Evolutionary conservation across 2,888 invertebrate genomes (phyloP).

Genomic region (Leucoma salicis): DNA sequence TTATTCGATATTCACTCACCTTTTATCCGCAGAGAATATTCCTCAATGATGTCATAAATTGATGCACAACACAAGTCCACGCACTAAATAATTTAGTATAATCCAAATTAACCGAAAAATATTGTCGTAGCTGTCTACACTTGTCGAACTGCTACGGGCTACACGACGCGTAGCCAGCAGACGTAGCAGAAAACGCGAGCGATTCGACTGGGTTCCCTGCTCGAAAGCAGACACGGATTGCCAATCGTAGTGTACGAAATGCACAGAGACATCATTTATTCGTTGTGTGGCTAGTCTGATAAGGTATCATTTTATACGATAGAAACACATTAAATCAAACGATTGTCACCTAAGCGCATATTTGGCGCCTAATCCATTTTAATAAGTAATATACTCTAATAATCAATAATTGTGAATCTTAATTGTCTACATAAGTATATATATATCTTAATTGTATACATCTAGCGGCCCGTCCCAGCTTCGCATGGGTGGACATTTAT

Average conservation of each 20-base stretch:
- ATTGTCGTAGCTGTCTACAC: conserved; percentile 53
- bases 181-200: conserved; percentile 66
- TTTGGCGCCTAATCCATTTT: no score
- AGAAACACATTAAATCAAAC: no score
- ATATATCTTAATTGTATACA: no score
- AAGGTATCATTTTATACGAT: conserved; percentile 12
- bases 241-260: conserved; percentile 47
- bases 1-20: conserved; percentile 65
- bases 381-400: no score
- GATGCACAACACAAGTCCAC: conserved; percentile 45
- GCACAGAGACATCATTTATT: conserved; percentile 39
- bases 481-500: no score
- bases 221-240: conserved; percentile 64
- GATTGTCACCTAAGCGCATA: no score
- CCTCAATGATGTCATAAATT: conserved; percentile 28
- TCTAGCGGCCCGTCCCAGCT: no score
- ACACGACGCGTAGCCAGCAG: conserved; percentile 58
- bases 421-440: no score
- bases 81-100: conserved; percentile 44
- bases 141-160: conserved; percentile 53
- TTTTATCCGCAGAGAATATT: conserved; percentile 34
- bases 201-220: conserved; percentile 64
- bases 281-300: conserved; percentile 21
- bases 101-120: conserved; percentile 43
- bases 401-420: no score